Evolutionary conservation across 30 jellyfish, hydroid and myxozoan species (phyloP), one percentile per base, ranked within the genome.

Genomic region (Aurelia aurita complex sp. Pacific): DNA sequence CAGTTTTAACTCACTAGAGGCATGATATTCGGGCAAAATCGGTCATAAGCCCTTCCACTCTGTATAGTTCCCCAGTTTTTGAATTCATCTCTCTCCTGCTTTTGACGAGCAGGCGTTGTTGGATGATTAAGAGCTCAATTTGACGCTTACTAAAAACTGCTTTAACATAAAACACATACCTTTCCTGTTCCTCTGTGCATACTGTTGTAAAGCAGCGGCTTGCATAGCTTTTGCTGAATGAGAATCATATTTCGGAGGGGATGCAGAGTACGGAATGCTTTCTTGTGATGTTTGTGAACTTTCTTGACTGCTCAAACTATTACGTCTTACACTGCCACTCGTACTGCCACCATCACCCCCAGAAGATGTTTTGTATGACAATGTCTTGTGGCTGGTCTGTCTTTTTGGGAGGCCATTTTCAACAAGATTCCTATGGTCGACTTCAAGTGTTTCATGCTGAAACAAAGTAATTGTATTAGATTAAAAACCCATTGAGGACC

Each of bases 211-310:
- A 7, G 80, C 81, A 19, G 85, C 79, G 46, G 73, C 40, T 67
- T 69, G 60, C 50, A 43, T 63, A 29, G 80, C 69, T 35, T 42
- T 43, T 19, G 67, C 40, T 64, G 93, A 40, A 32, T 64, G 46
- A 23, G 80, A 29, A 52, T 84, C 93, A 46, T 65, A 60, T 46
- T 69, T 71, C 17, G 82, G 64, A 1, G 93, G 86, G 13, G 87
- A 23, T 9, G 86, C 42, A 33, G 93, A 67, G 69, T 81, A 81
- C 38, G 75, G 74, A 23, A 84, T 15, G 43, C 93, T 84, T 43
- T 84, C 93, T 67, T 84, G 93, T 19, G 93, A 84, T n/a, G 87
- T 68, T 59, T 84, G 93, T 12, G 93, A 84, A 36, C 93, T 77
- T 32, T 84, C 93, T 64, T 73, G 93, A 66, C 93, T 84, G 55